Percentiles rank a stretch among this genome's conserved stretches.
Evolutionary conservation across 2,888 invertebrate species (phyloP).

Genomic region (Orthosia gothica): DNA sequence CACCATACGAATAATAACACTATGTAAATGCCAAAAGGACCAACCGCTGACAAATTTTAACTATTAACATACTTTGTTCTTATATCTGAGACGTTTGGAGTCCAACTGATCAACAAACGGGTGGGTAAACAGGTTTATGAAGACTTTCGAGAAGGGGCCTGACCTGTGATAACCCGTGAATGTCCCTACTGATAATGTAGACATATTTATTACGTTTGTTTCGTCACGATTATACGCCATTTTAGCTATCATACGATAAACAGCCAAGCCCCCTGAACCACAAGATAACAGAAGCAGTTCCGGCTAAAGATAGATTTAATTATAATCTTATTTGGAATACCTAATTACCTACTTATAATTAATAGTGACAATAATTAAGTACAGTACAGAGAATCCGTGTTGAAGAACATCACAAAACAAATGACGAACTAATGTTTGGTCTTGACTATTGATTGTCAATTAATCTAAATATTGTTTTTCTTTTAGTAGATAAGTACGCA

Average conservation of each 20-base stretch:
- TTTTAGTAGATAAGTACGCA: slow-evolving; percentile 10
- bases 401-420: slow-evolving; percentile 36
- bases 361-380: slow-evolving; percentile 13
- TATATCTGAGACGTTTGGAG: slow-evolving; percentile 72
- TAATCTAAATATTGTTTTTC: slow-evolving; percentile 34
- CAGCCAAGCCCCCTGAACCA: slow-evolving; percentile 82
- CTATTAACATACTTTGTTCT: slow-evolving; percentile 72
- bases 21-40: slow-evolving; percentile 71
- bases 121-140: slow-evolving; percentile 81
- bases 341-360: slow-evolving; percentile 29
- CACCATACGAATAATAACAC: slow-evolving; percentile 68
- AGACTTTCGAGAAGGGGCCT: slow-evolving; percentile 77
- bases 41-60: slow-evolving; percentile 75
- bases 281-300: slow-evolving; percentile 41
- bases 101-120: slow-evolving; percentile 79
- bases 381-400: slow-evolving; percentile 24
- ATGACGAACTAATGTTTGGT: slow-evolving; percentile 32
- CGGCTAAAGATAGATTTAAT: slow-evolving; percentile 47
- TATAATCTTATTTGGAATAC: slow-evolving; percentile 20
- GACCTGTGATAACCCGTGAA: slow-evolving; percentile 78
- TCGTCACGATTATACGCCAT: slow-evolving; percentile 69
- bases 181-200: slow-evolving; percentile 71
- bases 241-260: slow-evolving; percentile 44
- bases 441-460: slow-evolving; percentile 26
- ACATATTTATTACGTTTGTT: slow-evolving; percentile 58